Percentiles rank a stretch among this genome's conserved stretches.
Conservation (phyloP, 2,797 vertebrate genomes). For the Acanthiza pusilla region DNA sequence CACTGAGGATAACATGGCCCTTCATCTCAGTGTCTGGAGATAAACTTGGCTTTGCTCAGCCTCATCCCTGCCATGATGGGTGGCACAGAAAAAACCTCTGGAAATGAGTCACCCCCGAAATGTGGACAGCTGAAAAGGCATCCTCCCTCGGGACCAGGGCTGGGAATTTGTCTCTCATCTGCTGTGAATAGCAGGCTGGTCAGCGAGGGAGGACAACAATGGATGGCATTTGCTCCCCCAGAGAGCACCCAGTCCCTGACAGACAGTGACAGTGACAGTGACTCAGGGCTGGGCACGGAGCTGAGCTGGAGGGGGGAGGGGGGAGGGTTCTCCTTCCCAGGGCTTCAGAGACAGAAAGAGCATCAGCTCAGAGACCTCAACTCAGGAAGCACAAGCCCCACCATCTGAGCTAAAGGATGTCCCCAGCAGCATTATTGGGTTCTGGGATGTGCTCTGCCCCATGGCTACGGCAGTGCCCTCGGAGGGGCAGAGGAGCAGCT, state of each 20-base stretch:
- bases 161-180: background rate
- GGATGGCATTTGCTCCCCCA: background rate
- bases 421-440: background rate
- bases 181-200: background rate
- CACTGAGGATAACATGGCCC: background rate
- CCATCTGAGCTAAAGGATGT: background rate
- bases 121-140: background rate
- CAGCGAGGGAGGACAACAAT: accelerated
- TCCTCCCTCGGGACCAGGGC: background rate
- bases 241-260: background rate
- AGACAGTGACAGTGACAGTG: background rate
- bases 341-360: background rate
- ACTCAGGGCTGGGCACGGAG: background rate
- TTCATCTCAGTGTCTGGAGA: background rate
- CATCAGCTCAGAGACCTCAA: background rate
- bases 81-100: background rate
- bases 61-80: background rate
- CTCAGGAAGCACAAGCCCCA: background rate
- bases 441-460: background rate
- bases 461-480: background rate
- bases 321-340: background rate
- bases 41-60: background rate
- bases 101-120: background rate
- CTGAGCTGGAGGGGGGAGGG: background rate
- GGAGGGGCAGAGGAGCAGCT: background rate